Conservation (phyloP, 2,113 vertebrate species). For the Tyrannus savana region DNA sequence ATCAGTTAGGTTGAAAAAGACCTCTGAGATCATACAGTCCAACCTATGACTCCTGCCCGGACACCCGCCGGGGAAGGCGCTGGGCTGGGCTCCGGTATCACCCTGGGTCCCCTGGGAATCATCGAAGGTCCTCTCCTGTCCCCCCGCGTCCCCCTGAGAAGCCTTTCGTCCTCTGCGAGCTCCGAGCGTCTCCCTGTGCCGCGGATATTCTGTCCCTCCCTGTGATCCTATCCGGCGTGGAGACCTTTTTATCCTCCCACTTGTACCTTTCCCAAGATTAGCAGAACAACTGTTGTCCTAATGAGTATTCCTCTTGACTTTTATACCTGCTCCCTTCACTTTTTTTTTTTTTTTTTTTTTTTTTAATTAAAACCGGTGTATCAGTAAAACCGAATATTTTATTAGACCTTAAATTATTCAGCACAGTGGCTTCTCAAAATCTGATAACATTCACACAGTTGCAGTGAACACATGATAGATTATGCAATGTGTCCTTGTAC, state of each 20-base stretch:
- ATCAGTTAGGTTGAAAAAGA: too few species aligned
- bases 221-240: background rate
- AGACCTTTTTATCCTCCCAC: background rate
- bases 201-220: too few species aligned
- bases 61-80: too few species aligned
- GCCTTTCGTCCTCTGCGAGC: background rate
- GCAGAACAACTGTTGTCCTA: background rate
- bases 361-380: conserved; percentile 56
- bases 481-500: conserved; percentile 73
- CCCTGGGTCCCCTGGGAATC: too few species aligned
- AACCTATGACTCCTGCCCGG: too few species aligned
- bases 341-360: background rate
- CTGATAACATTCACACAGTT: conserved; percentile 63
- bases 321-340: background rate
- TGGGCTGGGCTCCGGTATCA: too few species aligned
- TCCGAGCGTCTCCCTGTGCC: background rate
- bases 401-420: conserved; percentile 79
- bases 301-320: background rate
- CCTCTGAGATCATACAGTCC: too few species aligned
- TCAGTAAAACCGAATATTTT: conserved; percentile 78
- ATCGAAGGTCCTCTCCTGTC: too few species aligned
- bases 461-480: conserved; percentile 68
- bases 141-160: background rate
- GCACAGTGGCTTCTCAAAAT: conserved; percentile 65
- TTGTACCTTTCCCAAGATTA: background rate